These are phyloP conservation scores for Sylvicola fuscatus DNA, from an alignment of 2,888 invertebrate genomes.

Conservation along the genomic window DNA sequence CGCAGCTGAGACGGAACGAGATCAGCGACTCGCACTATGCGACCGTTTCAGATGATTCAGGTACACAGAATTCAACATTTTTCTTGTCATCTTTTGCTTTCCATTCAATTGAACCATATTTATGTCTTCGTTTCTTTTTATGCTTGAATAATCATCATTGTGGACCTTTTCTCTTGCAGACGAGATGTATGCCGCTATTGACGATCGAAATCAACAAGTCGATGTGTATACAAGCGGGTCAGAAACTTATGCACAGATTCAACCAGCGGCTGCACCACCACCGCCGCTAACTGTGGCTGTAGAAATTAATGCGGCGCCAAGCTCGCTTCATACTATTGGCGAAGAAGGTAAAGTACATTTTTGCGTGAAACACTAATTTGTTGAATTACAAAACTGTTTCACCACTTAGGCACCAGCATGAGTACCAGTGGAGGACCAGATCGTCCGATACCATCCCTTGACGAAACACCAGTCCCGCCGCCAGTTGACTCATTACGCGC, in stretches of 20 bases:
- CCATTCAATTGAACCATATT: background rate
- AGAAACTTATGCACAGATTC: constrained; percentile 73
- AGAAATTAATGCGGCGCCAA: constrained; percentile 19
- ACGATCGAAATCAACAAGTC: constrained; percentile 43
- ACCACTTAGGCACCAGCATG: no score
- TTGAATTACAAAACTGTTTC: no score
- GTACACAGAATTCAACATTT: constrained; percentile 23
- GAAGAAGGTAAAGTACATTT: no score
- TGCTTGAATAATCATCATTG: constrained; percentile 2
- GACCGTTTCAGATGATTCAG: constrained; percentile 81
- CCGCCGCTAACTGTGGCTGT: constrained; percentile 24
- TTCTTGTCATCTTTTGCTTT: background rate
- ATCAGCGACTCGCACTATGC: constrained; percentile 54
- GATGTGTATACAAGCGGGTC: constrained; percentile 54
- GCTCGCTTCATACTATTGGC: background rate
- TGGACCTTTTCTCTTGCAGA: constrained; percentile 28
- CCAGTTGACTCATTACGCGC: constrained; percentile 6
- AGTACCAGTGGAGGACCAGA: constrained; percentile 9
- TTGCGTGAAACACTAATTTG: no score
- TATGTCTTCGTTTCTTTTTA: constrained; percentile 1
- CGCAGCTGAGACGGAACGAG: constrained; percentile 20
- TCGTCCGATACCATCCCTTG: constrained; percentile 11
- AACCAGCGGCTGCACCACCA: constrained; percentile 25
- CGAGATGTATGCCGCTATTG: constrained; percentile 81
- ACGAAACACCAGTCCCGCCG: constrained; percentile 4